Percentiles rank a stretch among this genome's conserved stretches.
Conservation (phyloP, 2,113 vertebrate genomes). For the Rhinogobius similis region DNA sequence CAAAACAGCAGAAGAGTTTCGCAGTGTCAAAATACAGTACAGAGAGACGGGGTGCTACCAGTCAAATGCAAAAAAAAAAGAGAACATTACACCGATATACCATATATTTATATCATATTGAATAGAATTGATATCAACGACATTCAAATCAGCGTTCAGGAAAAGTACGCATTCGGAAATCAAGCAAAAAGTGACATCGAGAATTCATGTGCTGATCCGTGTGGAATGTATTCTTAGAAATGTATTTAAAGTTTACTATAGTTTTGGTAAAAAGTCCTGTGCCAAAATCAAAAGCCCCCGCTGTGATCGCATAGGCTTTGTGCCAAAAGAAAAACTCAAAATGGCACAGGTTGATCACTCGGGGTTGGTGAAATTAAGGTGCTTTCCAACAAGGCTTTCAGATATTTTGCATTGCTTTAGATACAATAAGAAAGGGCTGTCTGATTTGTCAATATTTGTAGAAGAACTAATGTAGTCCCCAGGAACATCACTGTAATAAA, state of each 20-base stretch:
- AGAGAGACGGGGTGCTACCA: slow-evolving; percentile 65
- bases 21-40: slow-evolving; percentile 75
- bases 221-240: slow-evolving; percentile 60
- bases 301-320: slow-evolving; percentile 43
- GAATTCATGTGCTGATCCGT: slow-evolving; percentile 35
- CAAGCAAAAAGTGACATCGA: slow-evolving; percentile 40
- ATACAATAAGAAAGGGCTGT: slow-evolving; percentile 37
- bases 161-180: slow-evolving; percentile 61
- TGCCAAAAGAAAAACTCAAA: slow-evolving; percentile 29
- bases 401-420: slow-evolving; percentile 52
- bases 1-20: slow-evolving; percentile 66
- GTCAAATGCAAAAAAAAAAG: slow-evolving; percentile 55
- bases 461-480: slow-evolving; percentile 35
- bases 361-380: slow-evolving; percentile 55
- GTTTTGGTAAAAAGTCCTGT: slow-evolving; percentile 41
- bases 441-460: slow-evolving; percentile 28
- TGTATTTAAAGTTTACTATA: slow-evolving; percentile 5
- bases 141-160: slow-evolving; percentile 62
- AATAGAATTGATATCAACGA: slow-evolving; percentile 65
- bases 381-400: slow-evolving; percentile 68
- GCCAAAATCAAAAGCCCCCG: slow-evolving; percentile 35
- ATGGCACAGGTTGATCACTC: slow-evolving; percentile 24
- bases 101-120: slow-evolving; percentile 49
- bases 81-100: slow-evolving; percentile 47
- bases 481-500: slow-evolving; percentile 44